These are phyloP conservation scores for Trididemnum nubilum DNA, from an alignment of 23 tunicate species.

Conservation along the genomic window DNA sequence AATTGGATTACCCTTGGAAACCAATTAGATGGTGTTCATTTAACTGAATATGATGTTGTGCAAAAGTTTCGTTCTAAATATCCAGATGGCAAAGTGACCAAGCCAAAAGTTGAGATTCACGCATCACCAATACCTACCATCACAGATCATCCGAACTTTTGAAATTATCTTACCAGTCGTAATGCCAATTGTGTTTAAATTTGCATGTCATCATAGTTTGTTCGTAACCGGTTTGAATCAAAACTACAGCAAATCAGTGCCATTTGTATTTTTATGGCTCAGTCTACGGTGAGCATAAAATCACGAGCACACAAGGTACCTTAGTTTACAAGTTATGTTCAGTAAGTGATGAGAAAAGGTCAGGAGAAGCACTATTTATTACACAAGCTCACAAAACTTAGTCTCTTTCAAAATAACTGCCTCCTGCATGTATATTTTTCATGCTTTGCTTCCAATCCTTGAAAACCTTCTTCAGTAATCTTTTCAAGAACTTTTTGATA, in stretches of 20 bases:
- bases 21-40: conserved; percentile 96
- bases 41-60: conserved; percentile 88
- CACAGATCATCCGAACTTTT: neutral
- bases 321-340: conserved; percentile 22
- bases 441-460: conserved; percentile 28
- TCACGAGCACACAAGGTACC: too few relatives aligned
- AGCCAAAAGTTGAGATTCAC: conserved; percentile 29
- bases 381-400: conserved; percentile 6
- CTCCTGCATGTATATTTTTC: conserved; percentile 17
- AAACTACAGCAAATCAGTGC: too few relatives aligned
- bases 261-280: too few relatives aligned
- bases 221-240: too few relatives aligned
- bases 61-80: conserved; percentile 70
- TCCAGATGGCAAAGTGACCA: conserved; percentile 97
- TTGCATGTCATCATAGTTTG: too few relatives aligned
- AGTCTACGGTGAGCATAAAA: too few relatives aligned
- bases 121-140: neutral
- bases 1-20: conserved; percentile 99
- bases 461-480: conserved; percentile 29
- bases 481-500: conserved; percentile 8
- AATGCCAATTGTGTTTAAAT: too few relatives aligned
- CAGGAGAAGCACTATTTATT: conserved; percentile 23
- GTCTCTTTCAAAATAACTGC: conserved; percentile 28
- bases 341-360: conserved; percentile 22
- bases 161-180: too few relatives aligned